Evolutionary conservation across 2,113 vertebrate genomes (phyloP).

Genomic region (Gymnarchus niloticus): DNA sequence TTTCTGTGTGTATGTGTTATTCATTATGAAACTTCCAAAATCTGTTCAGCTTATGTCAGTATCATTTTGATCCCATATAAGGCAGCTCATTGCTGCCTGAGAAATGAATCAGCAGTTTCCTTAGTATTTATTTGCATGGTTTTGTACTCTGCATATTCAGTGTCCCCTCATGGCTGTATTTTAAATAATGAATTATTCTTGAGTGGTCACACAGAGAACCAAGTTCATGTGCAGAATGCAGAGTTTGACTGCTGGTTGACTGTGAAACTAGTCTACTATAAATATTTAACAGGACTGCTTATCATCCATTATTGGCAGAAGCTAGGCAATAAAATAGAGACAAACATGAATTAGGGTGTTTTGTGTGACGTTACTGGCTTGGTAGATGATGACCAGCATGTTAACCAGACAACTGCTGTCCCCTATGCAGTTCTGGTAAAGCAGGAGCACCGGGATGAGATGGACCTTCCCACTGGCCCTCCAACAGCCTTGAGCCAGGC

Average conservation of each 20-base stretch:
- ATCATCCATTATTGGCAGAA: neutral
- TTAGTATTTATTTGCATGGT: neutral
- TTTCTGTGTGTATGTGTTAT: neutral
- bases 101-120: slow-evolving; percentile 4
- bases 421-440: slow-evolving; percentile 80
- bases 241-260: neutral
- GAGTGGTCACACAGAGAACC: neutral
- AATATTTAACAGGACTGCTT: neutral
- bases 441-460: slow-evolving; percentile 87
- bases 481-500: slow-evolving; percentile 68
- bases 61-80: slow-evolving; percentile 3
- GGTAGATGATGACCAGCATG: neutral
- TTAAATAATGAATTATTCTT: neutral
- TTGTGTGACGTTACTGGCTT: neutral
- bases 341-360: neutral
- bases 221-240: neutral
- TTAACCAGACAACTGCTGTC: slow-evolving; percentile 1
- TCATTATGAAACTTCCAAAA: slow-evolving; percentile 10
- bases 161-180: neutral
- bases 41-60: neutral
- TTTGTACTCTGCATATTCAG: neutral
- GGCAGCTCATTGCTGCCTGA: neutral
- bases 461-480: slow-evolving; percentile 72
- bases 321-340: neutral
- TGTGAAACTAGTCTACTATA: neutral